Conservation (phyloP, 2,888 invertebrate genomes). For the Epinotia brunnichana region DNA sequence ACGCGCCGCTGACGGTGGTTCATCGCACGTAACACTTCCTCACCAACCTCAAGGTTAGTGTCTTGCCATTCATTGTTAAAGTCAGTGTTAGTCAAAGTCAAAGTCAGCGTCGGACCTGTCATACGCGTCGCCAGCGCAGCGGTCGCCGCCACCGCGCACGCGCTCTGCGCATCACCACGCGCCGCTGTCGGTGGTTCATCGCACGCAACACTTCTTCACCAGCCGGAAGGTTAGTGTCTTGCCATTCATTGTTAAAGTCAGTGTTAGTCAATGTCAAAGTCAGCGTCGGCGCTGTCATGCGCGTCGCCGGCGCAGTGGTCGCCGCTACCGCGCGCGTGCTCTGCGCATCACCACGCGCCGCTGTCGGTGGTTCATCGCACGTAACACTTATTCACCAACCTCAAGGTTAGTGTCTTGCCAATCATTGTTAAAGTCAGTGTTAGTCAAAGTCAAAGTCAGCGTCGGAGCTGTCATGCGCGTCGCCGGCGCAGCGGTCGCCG, state of each 20-base stretch:
- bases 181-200: conserved; percentile 59
- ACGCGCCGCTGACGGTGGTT: conserved; percentile 88
- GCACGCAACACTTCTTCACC: conserved; percentile 12
- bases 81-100: too few species aligned
- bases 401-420: conserved; percentile 81
- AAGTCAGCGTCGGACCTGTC: background rate
- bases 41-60: conserved; percentile 87
- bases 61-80: background rate
- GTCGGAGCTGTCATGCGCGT: too few species aligned
- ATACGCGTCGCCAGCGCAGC: background rate
- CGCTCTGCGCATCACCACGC: conserved; percentile 81
- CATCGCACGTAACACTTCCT: conserved; percentile 93
- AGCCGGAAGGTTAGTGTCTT: conserved; percentile 71
- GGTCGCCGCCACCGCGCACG: too few species aligned
- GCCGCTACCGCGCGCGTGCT: conserved; percentile 78
- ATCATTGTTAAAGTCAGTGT: too few species aligned
- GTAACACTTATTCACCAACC: conserved; percentile 91
- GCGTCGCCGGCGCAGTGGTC: conserved; percentile 79
- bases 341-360: conserved; percentile 82
- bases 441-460: too few species aligned
- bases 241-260: too few species aligned
- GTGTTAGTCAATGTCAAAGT: conserved; percentile 56
- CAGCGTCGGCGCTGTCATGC: conserved; percentile 91
- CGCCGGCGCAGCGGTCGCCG: too few species aligned
- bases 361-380: conserved; percentile 91